Conservation (phyloP, 1,140 invertebrate species). For the Oreohelix idahoensis region DNA sequence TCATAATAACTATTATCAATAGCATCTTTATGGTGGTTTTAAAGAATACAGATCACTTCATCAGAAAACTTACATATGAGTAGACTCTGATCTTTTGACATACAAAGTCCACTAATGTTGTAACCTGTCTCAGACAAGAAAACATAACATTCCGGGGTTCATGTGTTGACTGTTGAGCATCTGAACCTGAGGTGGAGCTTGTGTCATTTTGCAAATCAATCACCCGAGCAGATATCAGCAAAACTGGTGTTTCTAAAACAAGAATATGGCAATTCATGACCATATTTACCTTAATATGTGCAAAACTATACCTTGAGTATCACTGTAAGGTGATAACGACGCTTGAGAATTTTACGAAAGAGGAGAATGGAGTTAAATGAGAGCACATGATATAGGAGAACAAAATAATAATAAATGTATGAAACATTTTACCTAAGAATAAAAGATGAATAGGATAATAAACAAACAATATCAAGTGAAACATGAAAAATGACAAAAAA, state of each 20-base stretch:
- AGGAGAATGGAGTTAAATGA: no score
- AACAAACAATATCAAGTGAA: no score
- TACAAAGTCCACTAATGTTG: slow-evolving; percentile 11
- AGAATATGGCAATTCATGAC: no score
- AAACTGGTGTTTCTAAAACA: slow-evolving; percentile 6
- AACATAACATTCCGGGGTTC: not conserved
- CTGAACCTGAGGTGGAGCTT: not conserved
- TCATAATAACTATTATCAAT: not conserved
- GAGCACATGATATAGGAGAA: no score
- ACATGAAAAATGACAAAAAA: no score
- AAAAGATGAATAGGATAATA: no score
- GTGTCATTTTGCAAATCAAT: not conserved
- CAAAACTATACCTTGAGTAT: no score
- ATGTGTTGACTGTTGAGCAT: not conserved
- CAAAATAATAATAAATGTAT: no score
- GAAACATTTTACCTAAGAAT: no score
- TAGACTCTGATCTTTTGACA: slow-evolving; percentile 18
- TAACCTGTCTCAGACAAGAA: slow-evolving; percentile 19
- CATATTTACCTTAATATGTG: no score
- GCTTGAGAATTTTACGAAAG: no score
- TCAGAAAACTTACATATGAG: slow-evolving; percentile 15
- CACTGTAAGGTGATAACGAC: no score
- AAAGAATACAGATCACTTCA: not conserved
- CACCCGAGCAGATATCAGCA: slow-evolving; percentile 17
- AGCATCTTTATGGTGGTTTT: not conserved